Percentiles rank a stretch among this genome's conserved stretches.
phyloP scores from a whole-genome alignment of 2,888 invertebrate species.

The Azorinus chamasolen region DNA sequence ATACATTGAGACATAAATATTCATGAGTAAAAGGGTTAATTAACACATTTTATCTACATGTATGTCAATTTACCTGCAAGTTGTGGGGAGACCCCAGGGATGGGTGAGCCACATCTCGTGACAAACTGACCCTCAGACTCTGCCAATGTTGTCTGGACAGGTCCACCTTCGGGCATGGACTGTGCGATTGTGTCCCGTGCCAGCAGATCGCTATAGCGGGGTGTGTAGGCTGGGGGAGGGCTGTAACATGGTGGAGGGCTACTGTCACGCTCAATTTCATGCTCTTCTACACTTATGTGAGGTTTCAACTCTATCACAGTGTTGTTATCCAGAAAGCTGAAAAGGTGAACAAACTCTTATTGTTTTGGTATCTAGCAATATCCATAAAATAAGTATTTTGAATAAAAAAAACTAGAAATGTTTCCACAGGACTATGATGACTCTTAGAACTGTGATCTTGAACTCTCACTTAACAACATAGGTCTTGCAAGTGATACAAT shows the following conservation, averaged over 20 bases:
- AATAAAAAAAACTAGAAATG: too few relatives aligned
- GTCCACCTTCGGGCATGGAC: conserved; percentile 86
- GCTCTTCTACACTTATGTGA: conserved; percentile 61
- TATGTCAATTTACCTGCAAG: too few relatives aligned
- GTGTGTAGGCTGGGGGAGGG: conserved; percentile 72
- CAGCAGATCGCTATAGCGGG: conserved; percentile 72
- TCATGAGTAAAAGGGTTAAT: too few relatives aligned
- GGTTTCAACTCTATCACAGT: conserved; percentile 81
- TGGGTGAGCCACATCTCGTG: conserved; percentile 63
- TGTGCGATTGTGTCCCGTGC: conserved; percentile 87
- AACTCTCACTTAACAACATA: too few relatives aligned
- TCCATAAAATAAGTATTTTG: background rate
- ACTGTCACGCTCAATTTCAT: conserved; percentile 57
- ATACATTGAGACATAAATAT: too few relatives aligned
- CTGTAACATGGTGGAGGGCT: conserved; percentile 76
- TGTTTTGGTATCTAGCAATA: background rate
- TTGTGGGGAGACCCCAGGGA: conserved; percentile 19
- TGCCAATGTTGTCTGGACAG: conserved; percentile 87
- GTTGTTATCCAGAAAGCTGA: conserved; percentile 76
- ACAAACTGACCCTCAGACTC: conserved; percentile 71
- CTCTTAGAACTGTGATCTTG: too few relatives aligned
- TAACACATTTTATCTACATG: too few relatives aligned
- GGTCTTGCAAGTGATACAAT: too few relatives aligned
- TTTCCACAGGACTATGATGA: too few relatives aligned
- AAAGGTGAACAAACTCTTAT: conserved; percentile 11